These are phyloP conservation scores for Aurelia aurita DNA, from an alignment of 30 jellyfish, hydroid and myxozoan species.

Conservation along the genomic window DNA sequence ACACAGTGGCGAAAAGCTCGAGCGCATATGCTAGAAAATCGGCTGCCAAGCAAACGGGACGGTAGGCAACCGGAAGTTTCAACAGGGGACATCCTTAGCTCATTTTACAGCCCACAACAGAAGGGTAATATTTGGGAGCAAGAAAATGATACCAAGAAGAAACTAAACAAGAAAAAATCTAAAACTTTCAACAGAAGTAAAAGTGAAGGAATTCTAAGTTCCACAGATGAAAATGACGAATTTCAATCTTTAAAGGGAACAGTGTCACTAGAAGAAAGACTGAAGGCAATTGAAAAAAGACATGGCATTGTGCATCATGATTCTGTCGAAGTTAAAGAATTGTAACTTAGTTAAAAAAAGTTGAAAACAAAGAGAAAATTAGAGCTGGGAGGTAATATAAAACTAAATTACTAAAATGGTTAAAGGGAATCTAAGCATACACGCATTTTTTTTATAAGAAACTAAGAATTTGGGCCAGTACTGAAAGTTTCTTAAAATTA, in stretches of 20 bases:
- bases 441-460: too few species aligned
- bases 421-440: too few species aligned
- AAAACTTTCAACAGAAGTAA: background rate
- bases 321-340: background rate
- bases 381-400: background rate
- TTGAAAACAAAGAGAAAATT: too few species aligned
- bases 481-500: too few species aligned
- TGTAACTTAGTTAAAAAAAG: background rate
- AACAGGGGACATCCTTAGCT: background rate
- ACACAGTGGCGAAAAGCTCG: conserved; percentile 55
- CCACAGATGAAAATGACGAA: background rate
- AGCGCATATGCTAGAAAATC: background rate
- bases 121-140: background rate
- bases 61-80: background rate
- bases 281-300: conserved; percentile 19
- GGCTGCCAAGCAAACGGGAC: conserved; percentile 19
- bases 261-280: conserved; percentile 49
- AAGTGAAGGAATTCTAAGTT: conserved; percentile 9
- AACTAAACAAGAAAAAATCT: background rate
- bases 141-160: conserved; percentile 2
- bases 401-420: too few species aligned
- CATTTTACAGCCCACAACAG: too few species aligned
- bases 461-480: too few species aligned
- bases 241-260: background rate
- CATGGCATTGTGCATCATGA: conserved; percentile 50